Evolutionary conservation across 2,888 invertebrate genomes (phyloP).

Genomic region (Agrypnus murinus): DNA sequence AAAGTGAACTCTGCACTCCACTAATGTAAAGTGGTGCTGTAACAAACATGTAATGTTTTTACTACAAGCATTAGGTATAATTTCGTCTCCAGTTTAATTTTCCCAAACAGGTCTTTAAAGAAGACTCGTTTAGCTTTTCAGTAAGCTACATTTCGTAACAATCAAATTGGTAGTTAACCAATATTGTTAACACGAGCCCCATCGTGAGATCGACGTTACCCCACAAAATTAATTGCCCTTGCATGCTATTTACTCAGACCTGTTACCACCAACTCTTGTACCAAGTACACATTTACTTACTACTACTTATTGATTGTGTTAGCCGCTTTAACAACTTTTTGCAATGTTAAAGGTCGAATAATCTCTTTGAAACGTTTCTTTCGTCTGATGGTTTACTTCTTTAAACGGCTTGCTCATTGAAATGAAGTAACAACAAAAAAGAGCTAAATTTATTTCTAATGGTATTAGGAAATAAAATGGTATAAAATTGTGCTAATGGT

Average conservation of each 20-base stretch:
- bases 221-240: constrained; percentile 48
- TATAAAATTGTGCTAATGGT: constrained; percentile 17
- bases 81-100: too few relatives aligned
- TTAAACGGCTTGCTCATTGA: too few relatives aligned
- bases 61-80: too few relatives aligned
- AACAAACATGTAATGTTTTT: too few relatives aligned
- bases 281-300: constrained; percentile 44
- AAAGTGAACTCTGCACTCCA: too few relatives aligned
- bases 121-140: too few relatives aligned
- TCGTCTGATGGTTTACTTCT: not conserved
- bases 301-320: constrained; percentile 46
- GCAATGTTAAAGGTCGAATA: constrained; percentile 27
- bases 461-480: constrained; percentile 25
- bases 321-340: constrained; percentile 39
- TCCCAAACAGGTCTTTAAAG: too few relatives aligned
- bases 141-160: constrained; percentile 38
- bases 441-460: not conserved
- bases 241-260: constrained; percentile 45
- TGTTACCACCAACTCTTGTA: constrained; percentile 47
- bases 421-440: too few relatives aligned
- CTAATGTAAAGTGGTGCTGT: too few relatives aligned
- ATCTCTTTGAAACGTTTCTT: constrained; percentile 17
- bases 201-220: constrained; percentile 48
- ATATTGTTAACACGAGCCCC: constrained; percentile 44
- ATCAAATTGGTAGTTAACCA: constrained; percentile 36